Conservation (phyloP, 2,113 vertebrate species). For the Forbesichthys agassizii region DNA sequence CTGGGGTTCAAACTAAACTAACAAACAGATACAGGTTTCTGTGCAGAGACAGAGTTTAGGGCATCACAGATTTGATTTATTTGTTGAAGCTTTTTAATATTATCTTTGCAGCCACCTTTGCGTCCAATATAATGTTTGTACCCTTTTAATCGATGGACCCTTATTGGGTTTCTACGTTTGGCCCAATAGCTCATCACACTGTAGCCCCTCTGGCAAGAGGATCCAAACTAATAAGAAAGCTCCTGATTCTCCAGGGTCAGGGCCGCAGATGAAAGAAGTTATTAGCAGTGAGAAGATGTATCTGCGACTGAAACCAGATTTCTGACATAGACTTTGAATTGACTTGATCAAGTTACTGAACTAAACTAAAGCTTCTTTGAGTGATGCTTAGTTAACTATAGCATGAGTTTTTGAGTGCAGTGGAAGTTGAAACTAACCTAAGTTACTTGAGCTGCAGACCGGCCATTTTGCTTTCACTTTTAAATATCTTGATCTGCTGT, state of each 20-base stretch:
- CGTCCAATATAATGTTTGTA: conserved; percentile 73
- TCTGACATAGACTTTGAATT: conserved; percentile 23
- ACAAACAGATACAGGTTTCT: conserved; percentile 43
- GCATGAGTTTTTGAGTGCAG: conserved; percentile 1
- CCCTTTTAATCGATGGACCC: conserved; percentile 76
- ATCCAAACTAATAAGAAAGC: conserved; percentile 78
- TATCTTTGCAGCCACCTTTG: conserved; percentile 72
- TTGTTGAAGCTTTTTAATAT: conserved; percentile 72
- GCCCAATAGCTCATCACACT: conserved; percentile 73
- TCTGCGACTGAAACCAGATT: conserved; percentile 62
- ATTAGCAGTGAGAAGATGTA: conserved; percentile 61
- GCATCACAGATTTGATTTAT: conserved; percentile 48
- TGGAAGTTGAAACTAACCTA: too few relatives aligned
- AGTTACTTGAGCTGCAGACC: too few relatives aligned
- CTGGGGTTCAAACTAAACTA: conserved; percentile 13
- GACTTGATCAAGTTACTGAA: conserved; percentile 41
- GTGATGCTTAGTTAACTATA: background rate
- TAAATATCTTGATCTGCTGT: too few relatives aligned
- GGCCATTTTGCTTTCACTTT: too few relatives aligned
- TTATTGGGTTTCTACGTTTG: conserved; percentile 79
- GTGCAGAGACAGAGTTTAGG: conserved; percentile 40
- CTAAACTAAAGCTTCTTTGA: conserved; percentile 31
- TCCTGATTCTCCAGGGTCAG: conserved; percentile 62
- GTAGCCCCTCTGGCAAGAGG: conserved; percentile 66
- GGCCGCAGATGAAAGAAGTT: conserved; percentile 62